A percentile compares a stretch with the other conserved stretches of the same genome.
Conservation (phyloP, 2,113 vertebrate genomes). For the Cyrtonyx montezumae region DNA sequence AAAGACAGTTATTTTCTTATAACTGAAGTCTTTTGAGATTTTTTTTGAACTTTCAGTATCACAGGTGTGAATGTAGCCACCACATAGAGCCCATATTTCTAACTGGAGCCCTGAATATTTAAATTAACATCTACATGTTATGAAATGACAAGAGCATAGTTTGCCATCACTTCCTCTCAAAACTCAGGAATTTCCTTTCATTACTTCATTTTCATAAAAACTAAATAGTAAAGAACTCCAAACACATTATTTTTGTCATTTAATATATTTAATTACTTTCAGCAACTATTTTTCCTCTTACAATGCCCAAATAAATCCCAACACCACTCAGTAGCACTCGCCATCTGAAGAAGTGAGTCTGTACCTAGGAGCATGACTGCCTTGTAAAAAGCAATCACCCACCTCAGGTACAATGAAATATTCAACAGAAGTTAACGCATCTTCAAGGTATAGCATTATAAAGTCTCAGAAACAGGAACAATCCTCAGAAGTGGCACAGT, state of each 20-base stretch:
- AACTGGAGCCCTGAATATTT: not conserved
- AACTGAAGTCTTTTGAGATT: not conserved
- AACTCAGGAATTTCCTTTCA: not conserved
- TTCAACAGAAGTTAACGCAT: not conserved
- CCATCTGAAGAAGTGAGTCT: not conserved
- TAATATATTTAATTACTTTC: not conserved
- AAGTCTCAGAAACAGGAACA: not conserved
- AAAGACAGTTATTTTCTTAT: not conserved
- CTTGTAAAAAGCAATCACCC: not conserved
- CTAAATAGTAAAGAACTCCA: not conserved
- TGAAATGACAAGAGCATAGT: not conserved
- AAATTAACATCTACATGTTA: not conserved
- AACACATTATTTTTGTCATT: not conserved
- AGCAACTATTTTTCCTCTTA: not conserved
- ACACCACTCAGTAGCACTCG: not conserved
- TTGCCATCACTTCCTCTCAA: not conserved
- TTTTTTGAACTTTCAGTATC: not conserved
- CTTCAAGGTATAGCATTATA: constrained; percentile 7
- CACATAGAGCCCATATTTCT: not conserved
- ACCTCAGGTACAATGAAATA: not conserved
- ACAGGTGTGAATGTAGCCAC: not conserved
- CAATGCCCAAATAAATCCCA: not conserved
- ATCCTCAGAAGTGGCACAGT: not conserved
- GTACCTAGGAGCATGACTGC: not conserved
- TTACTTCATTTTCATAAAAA: not conserved